A percentile compares a stretch with the other conserved stretches of the same genome.
Conservation (phyloP, 2,888 invertebrate species). For the Eristalinus aeneus region DNA sequence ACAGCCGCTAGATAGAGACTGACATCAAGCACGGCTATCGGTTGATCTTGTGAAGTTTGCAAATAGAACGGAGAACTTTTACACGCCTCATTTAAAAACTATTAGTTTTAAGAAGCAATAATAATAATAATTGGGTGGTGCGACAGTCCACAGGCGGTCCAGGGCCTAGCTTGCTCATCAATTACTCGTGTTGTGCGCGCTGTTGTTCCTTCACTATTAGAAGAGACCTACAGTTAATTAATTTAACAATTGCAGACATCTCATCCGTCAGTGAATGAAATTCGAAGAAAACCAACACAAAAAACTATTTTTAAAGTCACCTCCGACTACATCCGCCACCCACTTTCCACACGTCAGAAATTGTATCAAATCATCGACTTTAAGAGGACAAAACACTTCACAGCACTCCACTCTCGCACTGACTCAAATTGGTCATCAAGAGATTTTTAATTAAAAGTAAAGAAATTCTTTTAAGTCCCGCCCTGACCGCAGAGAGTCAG, state of each 20-base stretch:
- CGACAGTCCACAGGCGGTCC: too few relatives aligned
- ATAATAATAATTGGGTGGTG: too few relatives aligned
- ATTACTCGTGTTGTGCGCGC: too few relatives aligned
- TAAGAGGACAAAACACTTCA: slow-evolving; percentile 19
- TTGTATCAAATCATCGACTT: slow-evolving; percentile 13
- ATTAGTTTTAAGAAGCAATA: too few relatives aligned
- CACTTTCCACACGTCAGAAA: neutral
- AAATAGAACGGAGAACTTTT: too few relatives aligned
- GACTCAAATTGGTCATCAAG: slow-evolving; percentile 52
- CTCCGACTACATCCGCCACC: neutral
- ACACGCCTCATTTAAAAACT: too few relatives aligned
- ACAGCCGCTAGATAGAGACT: too few relatives aligned
- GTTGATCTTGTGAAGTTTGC: too few relatives aligned
- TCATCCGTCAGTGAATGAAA: neutral
- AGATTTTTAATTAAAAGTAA: slow-evolving; percentile 60
- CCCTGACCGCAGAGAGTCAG: neutral
- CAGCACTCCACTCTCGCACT: slow-evolving; percentile 6
- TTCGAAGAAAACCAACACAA: neutral
- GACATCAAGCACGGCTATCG: too few relatives aligned
- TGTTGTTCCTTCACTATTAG: too few relatives aligned
- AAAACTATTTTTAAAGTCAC: slow-evolving; percentile 5
- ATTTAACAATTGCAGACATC: slow-evolving; percentile 5
- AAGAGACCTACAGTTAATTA: too few relatives aligned
- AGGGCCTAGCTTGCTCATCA: too few relatives aligned
- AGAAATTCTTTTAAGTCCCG: slow-evolving; percentile 19